Evolutionary conservation across 2,888 invertebrate species (phyloP), one percentile per base, ranked within the genome.

Genomic region (Heteromyza rotundicornis): DNA sequence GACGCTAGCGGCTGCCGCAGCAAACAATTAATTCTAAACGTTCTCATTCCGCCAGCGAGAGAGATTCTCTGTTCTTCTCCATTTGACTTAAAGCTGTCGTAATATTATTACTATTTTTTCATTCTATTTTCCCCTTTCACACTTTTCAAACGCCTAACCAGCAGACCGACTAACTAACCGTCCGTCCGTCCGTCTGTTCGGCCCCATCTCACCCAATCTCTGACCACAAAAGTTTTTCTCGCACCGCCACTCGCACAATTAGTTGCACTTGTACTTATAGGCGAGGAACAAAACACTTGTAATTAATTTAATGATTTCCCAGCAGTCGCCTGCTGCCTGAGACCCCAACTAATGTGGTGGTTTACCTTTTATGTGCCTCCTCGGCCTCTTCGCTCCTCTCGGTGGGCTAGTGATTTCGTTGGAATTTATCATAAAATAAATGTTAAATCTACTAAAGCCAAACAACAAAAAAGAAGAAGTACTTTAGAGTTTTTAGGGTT

Each of bases 261-360:
- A 47, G 47, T 47, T 47, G 47, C 47, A 47, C 47, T 47, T 47
- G 47, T 47, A 47, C 19, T 47, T 20, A 20, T 19, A 47, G 14
- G 17, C 53, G 19, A n/a, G n/a, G n/a, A 12, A 58, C 50, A 36
- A 58, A 58, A 50, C 23, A 24, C 3, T 58, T 58, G 58, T 58
- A 58, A 58, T 58, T 58, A 58, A 58, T 20, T 58, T 58, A 58
- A 58, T 58, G 58, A 51, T 35, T 50, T 58, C 51, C 19, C 22
- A 20, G 47, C 47, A 3, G 17, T 20, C 47, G 19, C 2, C n/a
- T n/a, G n/a, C n/a, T n/a, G 40, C 14, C 40, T 20, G 47, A 19
- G 7, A n/a, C n/a, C n/a, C n/a, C 7, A 47, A 17, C 20, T 19
- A 19, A 47, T 47, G 47, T 47, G 47, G 47, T 47, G 23, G 47